These are phyloP conservation scores for Alauda arvensis DNA, from an alignment of 2,797 vertebrate genomes.

Conservation along the genomic window DNA sequence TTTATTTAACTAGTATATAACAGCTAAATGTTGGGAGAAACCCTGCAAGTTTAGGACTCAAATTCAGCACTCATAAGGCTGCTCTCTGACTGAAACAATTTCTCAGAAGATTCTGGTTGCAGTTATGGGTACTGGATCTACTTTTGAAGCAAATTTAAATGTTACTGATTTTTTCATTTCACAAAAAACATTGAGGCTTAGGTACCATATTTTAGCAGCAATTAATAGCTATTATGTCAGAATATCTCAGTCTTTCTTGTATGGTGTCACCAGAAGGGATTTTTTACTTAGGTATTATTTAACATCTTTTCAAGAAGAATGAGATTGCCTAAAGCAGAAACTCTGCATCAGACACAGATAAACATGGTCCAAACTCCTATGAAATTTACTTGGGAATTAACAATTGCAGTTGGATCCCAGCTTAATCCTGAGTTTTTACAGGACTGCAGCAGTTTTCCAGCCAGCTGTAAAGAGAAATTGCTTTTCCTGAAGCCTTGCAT, in stretches of 20 bases:
- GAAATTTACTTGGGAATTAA: not conserved
- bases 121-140: not conserved
- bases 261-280: not conserved
- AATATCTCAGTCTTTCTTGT: not conserved
- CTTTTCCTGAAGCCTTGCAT: not conserved
- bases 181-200: not conserved
- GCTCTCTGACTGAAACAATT: not conserved
- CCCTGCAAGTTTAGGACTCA: not conserved
- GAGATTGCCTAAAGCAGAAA: not conserved
- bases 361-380: not conserved
- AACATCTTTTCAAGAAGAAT: not conserved
- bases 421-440: not conserved
- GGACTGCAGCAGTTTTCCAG: not conserved
- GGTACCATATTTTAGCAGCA: not conserved
- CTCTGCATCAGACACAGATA: not conserved
- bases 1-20: not conserved
- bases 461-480: not conserved
- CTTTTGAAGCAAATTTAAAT: not conserved
- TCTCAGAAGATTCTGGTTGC: not conserved
- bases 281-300: not conserved
- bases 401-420: not conserved
- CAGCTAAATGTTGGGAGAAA: conserved; percentile 5
- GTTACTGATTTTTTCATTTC: not conserved
- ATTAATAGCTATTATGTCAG: not conserved
- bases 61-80: not conserved